Evolutionary conservation across 2,888 invertebrate species (phyloP).

Genomic region (Lagria hirta): DNA sequence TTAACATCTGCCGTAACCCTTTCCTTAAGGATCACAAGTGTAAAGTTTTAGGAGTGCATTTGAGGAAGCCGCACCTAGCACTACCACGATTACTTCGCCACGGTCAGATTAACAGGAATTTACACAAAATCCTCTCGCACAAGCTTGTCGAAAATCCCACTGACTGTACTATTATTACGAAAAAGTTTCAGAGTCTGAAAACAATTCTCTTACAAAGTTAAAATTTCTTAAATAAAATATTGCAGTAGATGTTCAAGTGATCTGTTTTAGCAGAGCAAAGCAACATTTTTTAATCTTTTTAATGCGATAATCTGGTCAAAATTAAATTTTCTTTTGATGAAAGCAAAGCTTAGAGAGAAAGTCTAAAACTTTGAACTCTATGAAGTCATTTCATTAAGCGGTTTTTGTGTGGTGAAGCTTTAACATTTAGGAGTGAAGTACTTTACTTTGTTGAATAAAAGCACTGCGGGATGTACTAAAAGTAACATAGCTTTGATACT

Average conservation of each 20-base stretch:
- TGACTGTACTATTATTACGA: too few relatives aligned
- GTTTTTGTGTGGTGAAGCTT: slow-evolving; percentile 22
- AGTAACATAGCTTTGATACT: too few relatives aligned
- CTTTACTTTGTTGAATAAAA: too few relatives aligned
- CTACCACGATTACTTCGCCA: slow-evolving; percentile 4
- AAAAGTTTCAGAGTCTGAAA: too few relatives aligned
- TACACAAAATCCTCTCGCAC: slow-evolving; percentile 1
- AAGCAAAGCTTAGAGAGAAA: slow-evolving; percentile 22
- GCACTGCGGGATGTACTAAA: too few relatives aligned
- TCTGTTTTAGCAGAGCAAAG: slow-evolving; percentile 27
- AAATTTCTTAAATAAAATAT: too few relatives aligned
- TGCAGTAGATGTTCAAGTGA: slow-evolving; percentile 34
- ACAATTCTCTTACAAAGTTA: too few relatives aligned
- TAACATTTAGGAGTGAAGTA: too few relatives aligned
- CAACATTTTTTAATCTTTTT: slow-evolving; percentile 38
- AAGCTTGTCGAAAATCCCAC: slow-evolving; percentile 4
- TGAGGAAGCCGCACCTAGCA: slow-evolving; percentile 5
- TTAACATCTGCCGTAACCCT: too few relatives aligned
- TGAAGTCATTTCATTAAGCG: slow-evolving; percentile 32
- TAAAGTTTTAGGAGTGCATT: slow-evolving; percentile 14
- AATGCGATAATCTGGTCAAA: slow-evolving; percentile 39
- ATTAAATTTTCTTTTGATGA: slow-evolving; percentile 37
- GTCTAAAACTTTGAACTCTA: slow-evolving; percentile 28
- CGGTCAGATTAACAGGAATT: slow-evolving; percentile 12
- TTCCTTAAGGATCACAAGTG: too few relatives aligned